These are phyloP conservation scores for Caenorhabditis sp. DNA, from an alignment of 2,888 invertebrate genomes.

Conservation along the genomic window DNA sequence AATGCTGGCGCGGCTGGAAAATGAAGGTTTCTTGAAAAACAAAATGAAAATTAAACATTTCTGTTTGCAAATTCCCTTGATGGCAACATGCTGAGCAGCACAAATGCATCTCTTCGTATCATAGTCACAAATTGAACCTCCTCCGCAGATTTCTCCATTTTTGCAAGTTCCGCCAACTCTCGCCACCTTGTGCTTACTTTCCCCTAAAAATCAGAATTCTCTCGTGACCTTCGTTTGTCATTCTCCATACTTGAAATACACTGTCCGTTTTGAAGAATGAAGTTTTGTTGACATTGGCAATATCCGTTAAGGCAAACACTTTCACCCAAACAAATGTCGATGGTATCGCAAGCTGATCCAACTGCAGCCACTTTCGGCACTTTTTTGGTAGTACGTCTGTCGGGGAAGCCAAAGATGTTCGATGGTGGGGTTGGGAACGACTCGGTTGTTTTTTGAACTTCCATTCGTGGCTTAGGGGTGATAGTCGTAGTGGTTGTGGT, in stretches of 20 bases:
- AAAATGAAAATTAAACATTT: slow-evolving; percentile 63
- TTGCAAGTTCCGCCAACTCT: slow-evolving; percentile 76
- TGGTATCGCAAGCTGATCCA: slow-evolving; percentile 54
- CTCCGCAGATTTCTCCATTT: slow-evolving; percentile 76
- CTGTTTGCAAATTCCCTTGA: slow-evolving; percentile 73
- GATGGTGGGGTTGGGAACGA: slow-evolving; percentile 59
- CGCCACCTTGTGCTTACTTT: slow-evolving; percentile 64
- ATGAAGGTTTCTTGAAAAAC: not conserved
- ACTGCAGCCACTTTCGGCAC: slow-evolving; percentile 58
- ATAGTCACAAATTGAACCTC: slow-evolving; percentile 80
- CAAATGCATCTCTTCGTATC: slow-evolving; percentile 77
- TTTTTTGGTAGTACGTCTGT: slow-evolving; percentile 48
- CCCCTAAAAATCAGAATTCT: slow-evolving; percentile 35
- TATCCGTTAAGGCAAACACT: slow-evolving; percentile 70
- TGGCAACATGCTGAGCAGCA: slow-evolving; percentile 72
- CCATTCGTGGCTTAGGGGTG: not conserved
- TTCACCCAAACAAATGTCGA: slow-evolving; percentile 72
- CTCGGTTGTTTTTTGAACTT: slow-evolving; percentile 12
- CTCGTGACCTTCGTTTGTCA: not conserved
- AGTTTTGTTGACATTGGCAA: slow-evolving; percentile 73
- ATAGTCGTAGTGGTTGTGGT: slow-evolving; percentile 29
- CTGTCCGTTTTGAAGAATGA: slow-evolving; percentile 67
- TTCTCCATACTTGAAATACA: slow-evolving; percentile 66
- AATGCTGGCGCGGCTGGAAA: slow-evolving; percentile 67
- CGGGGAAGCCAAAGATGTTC: slow-evolving; percentile 58